Evolutionary conservation across 2,797 vertebrate species (phyloP), one percentile per base, ranked within the genome.

Genomic region (Syngnathus acus): DNA sequence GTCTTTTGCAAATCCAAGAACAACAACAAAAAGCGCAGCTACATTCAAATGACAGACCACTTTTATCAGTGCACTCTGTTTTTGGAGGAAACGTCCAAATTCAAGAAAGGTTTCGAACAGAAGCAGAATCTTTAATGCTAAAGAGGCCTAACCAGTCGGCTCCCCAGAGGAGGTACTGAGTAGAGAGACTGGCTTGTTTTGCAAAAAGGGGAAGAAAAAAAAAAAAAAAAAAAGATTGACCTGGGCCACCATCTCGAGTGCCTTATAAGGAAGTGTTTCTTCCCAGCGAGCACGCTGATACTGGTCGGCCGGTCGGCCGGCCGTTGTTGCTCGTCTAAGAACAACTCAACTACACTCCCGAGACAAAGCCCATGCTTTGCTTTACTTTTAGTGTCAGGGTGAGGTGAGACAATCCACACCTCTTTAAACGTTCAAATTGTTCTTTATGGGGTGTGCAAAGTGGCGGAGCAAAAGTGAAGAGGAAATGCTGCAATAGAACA

Each of bases 241-340:
- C 65, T 76, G 79, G 85, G 90, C 86, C 87, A 89, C 84, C 83
- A 79, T 91, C 89, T 88, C 87, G 78, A 89, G 88, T 82, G 82
- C 91, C 91, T 90, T 92, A 92, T 91, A 92, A 89, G 91, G 91
- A 86, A 90, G 89, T 85, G 87, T 92, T 92, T 92, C 88, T 91
- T 78, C 86, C 83, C 84, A 77, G 77, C 84, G 71, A 80, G 82
- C 80, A 83, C 80, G 60, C 55, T 74, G 80, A 79, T 79, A 79
- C 78, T 37, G 38, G 76, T 73, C 23, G 23, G 23, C 1, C 23
- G 23, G 23, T 23, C 23, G 23, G 72, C 73, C 68, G 26, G 72
- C 73, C 68, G 75, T 81, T 78, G 78, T 80, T 78, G 81, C 74
- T 77, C 60, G 81, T 69, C 83, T 82, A 69, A 78, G 72, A 87